phyloP scores from a whole-genome alignment of 1,140 invertebrate genomes.

The Cephus cinctus region DNA sequence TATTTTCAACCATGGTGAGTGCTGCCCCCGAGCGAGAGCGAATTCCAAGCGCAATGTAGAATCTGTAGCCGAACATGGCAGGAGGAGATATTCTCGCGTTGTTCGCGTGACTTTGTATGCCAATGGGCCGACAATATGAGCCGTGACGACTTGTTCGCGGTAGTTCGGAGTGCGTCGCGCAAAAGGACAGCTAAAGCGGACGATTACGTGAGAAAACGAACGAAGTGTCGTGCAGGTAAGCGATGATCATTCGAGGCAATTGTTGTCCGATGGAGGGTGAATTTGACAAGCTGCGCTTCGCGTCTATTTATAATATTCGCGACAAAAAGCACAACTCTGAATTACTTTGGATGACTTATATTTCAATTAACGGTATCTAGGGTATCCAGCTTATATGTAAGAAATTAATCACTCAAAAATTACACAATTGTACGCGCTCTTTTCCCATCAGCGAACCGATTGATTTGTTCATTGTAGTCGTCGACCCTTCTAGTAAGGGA shows the following conservation, averaged over 20 bases:
- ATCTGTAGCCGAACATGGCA: conserved; percentile 20
- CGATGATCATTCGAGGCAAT: no score
- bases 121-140: conserved; percentile 18
- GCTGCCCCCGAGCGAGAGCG: background rate
- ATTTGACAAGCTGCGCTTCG: conserved; percentile 14
- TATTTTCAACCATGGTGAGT: background rate
- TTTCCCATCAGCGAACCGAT: background rate
- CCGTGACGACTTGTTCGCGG: conserved; percentile 14
- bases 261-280: conserved; percentile 10
- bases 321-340: no score
- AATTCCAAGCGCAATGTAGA: background rate
- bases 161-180: conserved; percentile 11
- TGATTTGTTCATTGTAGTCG: no score
- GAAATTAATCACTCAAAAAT: no score
- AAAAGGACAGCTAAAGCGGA: no score
- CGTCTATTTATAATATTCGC: conserved; percentile 9
- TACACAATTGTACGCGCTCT: conserved; percentile 2
- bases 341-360: no score
- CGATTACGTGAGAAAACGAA: no score
- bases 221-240: no score
- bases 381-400: no score
- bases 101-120: conserved; percentile 19
- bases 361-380: no score
- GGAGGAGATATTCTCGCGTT: conserved; percentile 22
- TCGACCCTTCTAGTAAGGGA: no score